Base-by-base conservation (phyloP, 1,140 invertebrate genomes). In the Temnothorax nylanderi region DNA sequence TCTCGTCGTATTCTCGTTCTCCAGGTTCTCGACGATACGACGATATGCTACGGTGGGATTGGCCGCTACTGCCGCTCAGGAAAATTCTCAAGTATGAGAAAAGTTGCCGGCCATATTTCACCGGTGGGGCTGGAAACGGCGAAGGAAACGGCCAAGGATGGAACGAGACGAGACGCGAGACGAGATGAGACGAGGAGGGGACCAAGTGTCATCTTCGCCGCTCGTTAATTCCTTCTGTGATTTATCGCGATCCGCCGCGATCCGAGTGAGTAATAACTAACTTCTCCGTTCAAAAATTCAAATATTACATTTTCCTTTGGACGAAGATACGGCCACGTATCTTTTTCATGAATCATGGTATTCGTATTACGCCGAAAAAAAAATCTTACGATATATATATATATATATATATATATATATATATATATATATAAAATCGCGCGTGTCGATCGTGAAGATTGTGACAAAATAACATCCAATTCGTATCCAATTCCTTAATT, bases 91-190 rank as follows among this genome's bases (percentile, higher is more conserved):
- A 92, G 90, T 91, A 93, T 93, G 90, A 93, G 92, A 94, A 94
- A 94, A 94, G 93, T 94, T 94, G 90, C 88, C 87, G 88, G 93
- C 92, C 90, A 94, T 95, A 94, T 94, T 94, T 94, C 91, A 94
- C 77, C 16, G 80, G 62, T 87, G 72, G 69, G 77, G 74, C 80
- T 75, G 88, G 81, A 88, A 87, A 76, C 26, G 78, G 88, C 85
- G 86, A 88, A 87, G 84, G 89, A 89, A 90, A 91, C 85, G 90
- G 90, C 26, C 26, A 26, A 26, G 26, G 26, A 26, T 1, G 26
- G 26, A 26, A 93, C 80, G 91, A 13, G 51, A 54, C 21, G 64
- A 92, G 89, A 90, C 10, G 69, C 26, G 26, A 26, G 90, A 93
- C 80, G 91, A 13, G 51, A 54, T 3, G 64, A 92, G 89, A 90